These are phyloP conservation scores for Penaeus vannamei DNA, from an alignment of 1,140 invertebrate genomes.

Conservation along the genomic window DNA sequence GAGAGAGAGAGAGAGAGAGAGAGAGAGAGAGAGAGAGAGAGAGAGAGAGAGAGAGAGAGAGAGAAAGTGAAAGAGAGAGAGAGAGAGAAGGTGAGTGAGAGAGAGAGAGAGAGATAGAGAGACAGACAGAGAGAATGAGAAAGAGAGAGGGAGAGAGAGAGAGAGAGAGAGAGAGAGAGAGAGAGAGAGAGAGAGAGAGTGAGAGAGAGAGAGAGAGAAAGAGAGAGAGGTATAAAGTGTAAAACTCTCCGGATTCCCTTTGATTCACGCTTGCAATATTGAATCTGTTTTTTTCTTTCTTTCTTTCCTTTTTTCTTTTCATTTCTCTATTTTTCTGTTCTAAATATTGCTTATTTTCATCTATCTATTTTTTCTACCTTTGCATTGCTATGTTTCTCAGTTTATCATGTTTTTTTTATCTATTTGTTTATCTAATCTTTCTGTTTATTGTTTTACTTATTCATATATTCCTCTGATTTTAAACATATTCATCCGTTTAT, in stretches of 20 bases:
- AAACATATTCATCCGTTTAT: too few species aligned
- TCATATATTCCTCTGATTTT: too few species aligned
- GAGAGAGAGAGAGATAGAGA: neutral
- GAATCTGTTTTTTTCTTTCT: neutral
- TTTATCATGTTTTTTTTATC: too few species aligned
- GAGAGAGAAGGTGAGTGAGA: neutral
- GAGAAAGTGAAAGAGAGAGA: neutral
- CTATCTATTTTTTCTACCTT: too few species aligned
- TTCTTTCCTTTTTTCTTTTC: neutral
- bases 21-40: neutral
- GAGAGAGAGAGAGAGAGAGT: neutral
- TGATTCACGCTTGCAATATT: too few species aligned
- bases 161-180: neutral
- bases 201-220: neutral
- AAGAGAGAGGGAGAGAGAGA: neutral
- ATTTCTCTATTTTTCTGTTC: neutral
- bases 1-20: constrained; percentile 15
- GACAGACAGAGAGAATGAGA: neutral
- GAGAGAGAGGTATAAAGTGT: neutral
- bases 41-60: neutral
- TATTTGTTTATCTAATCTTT: too few species aligned
- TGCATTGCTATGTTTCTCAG: too few species aligned
- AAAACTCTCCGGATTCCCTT: neutral
- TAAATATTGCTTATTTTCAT: too few species aligned
- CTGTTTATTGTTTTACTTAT: too few species aligned